Evolutionary conservation across 2,888 invertebrate species (phyloP).

Genomic region (Diadegma fenestrale): DNA sequence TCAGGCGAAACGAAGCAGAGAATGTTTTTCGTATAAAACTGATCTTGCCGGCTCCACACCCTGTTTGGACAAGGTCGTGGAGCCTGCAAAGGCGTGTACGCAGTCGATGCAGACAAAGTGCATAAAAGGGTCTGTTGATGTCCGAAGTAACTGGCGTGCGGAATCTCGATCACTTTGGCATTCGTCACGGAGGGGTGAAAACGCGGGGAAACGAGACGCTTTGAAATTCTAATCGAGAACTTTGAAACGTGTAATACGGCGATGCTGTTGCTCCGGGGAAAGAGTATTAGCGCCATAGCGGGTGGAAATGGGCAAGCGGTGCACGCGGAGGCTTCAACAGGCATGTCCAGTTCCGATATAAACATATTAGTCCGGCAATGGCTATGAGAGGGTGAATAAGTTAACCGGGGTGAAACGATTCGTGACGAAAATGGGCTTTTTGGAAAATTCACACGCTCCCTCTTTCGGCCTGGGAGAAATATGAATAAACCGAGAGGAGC

Average conservation of each 20-base stretch:
- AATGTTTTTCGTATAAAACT: conserved; percentile 54
- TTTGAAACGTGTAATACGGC: neutral
- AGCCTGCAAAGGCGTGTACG: neutral
- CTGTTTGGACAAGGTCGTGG: conserved; percentile 40
- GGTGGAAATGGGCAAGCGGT: neutral
- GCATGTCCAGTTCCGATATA: neutral
- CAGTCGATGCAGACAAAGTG: neutral
- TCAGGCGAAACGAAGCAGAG: conserved; percentile 66
- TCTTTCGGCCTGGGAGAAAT: neutral
- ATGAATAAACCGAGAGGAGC: conserved; percentile 33
- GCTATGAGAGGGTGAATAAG: conserved; percentile 34
- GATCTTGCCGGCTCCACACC: conserved; percentile 2
- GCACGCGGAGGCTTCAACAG: neutral
- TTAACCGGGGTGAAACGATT: conserved; percentile 68
- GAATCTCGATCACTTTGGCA: conserved; percentile 55
- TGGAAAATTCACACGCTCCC: conserved; percentile 66
- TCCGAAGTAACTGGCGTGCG: neutral
- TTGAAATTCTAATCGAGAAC: conserved; percentile 77
- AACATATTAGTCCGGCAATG: neutral
- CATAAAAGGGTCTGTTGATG: conserved; percentile 8
- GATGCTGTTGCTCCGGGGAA: neutral
- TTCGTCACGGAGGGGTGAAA: conserved; percentile 79
- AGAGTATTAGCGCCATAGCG: neutral
- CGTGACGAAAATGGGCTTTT: conserved; percentile 65
- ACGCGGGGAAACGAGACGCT: conserved; percentile 79